Evolutionary conservation across 1,140 invertebrate species (phyloP).

Genomic region (Nasonia vitripennis): DNA sequence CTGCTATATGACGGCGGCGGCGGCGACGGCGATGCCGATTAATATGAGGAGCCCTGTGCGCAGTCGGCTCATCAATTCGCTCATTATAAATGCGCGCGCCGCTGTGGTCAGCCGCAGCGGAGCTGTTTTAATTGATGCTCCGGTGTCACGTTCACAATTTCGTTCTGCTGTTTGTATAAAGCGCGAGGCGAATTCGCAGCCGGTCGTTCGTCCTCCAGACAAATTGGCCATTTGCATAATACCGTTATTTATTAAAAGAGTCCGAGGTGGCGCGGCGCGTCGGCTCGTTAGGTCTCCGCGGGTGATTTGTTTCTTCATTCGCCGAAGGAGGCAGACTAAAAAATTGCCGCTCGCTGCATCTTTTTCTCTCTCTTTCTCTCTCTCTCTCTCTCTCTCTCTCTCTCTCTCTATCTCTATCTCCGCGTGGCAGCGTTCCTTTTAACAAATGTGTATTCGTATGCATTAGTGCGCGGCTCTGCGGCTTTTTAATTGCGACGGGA

Average conservation of each 20-base stretch:
- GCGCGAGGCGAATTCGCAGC: constrained; percentile 41
- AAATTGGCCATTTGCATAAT: constrained; percentile 71
- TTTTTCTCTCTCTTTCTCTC: neutral
- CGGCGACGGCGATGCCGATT: constrained; percentile 7
- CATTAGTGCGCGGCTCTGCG: neutral
- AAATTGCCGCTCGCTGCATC: neutral
- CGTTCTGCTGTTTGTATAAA: constrained; percentile 67
- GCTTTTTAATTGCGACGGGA: neutral
- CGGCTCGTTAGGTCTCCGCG: neutral
- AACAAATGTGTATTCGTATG: neutral
- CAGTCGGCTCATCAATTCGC: constrained; percentile 62
- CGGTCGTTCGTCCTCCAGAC: constrained; percentile 54
- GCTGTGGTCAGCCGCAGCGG: constrained; percentile 33
- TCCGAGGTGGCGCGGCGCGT: neutral
- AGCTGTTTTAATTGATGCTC: constrained; percentile 65
- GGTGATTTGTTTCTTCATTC: constrained; percentile 14
- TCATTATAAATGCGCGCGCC: constrained; percentile 64
- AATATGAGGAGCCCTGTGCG: constrained; percentile 33
- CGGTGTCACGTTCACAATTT: constrained; percentile 67
- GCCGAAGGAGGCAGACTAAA: neutral
- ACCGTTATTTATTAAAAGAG: constrained; percentile 67
- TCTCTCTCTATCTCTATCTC: no score
- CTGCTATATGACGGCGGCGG: neutral
- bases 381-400: neutral
- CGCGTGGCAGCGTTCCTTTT: neutral